Evolutionary conservation across 2,797 vertebrate genomes (phyloP), one percentile per base, ranked within the genome.

Genomic region (Hippopotamyrus pictus): DNA sequence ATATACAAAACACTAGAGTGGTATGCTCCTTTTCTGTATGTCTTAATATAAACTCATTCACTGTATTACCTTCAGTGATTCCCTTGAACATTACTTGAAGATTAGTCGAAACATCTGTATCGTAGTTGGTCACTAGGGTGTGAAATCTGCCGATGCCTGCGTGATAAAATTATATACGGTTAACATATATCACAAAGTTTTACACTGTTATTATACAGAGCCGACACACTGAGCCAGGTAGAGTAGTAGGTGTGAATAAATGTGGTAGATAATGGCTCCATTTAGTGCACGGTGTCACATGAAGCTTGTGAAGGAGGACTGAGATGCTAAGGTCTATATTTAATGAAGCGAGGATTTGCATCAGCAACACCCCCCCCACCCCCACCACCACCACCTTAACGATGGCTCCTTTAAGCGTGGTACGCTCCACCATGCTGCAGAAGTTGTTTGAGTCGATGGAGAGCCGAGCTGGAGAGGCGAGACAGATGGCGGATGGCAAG

Each of bases 401-500:
- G 41, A 53, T 51, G 83, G n/a, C 83, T 17, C 29, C 76, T 37
- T 46, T 17, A 76, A 84, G 19, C 79, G 37, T 11, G 53, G 51
- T 50, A 6, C 11, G n/a, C 50, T 19, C 29, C 86, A 8, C 59
- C 44, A 3, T 51, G 84, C 62, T 9, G 54, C 73, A 44, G 65
- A 83, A 87, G 53, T 51, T 87, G 51, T 51, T 87, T 1, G 65
- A 37, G 22, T 41, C 57, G 44, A 25, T n/a, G 65, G 29, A 79
- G 37, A 25, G 83, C 65, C 41, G 7, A 37, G 65, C 90, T 69
- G 29, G 79, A 44, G 87, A 85, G 3, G 17, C 48, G 62, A 65
- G 90, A 90, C 91, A 92, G 91, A 92, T 92, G 90, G 89, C 87
- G 53, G 65, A 69, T 57, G 90, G 89, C 90, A 88, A 88, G 90